Base-by-base conservation (phyloP, 2,888 invertebrate species). In the Hyposoter didymator region DNA sequence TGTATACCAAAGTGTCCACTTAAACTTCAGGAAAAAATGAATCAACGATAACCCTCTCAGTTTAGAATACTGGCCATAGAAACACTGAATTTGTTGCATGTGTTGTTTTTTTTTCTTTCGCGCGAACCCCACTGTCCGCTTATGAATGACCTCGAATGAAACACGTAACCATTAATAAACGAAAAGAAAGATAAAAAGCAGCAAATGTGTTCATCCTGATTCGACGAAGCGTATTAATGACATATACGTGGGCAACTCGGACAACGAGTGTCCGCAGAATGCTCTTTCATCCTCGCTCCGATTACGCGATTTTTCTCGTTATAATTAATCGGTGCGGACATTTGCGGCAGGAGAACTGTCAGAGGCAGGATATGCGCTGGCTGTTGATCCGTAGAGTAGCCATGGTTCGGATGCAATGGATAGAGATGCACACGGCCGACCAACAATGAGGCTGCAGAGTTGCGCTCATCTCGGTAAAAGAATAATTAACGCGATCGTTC, bases 311-410 rank as follows among this genome's bases (percentile, higher is more conserved):
- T 85, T 85, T 85, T 85, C 75, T 66, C 75, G 79, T 79, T 82
- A 79, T 85, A 82, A 75, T 85, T 82, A 82, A 85, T 82, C 70
- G 82, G 64, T 76, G 79, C 72, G 79, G 78, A 82, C 85, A 85
- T 79, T 72, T 75, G 76, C 82, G 82, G 79, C 73, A 59, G 75
- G 75, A 82, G 79, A 82, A 76, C 82, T 85, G 82, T 85, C 85
- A 79, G 70, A 79, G 79, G 78, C 85, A 82, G 85, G 64, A 79
- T 79, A 62, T 43, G 52, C 52, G 47, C 62, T 59, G 47, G n/a
- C 67, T 59, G 74, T 64, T 67, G 78, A 82, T 55, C 78, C 59
- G 64, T 72, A 39, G 70, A 45, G 19, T 47, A 47, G 22, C 64
- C 19, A 66, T 49, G 49, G 14, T 55, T 55, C 79, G 35, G 45